Evolutionary conservation across 2,888 invertebrate species (phyloP), one percentile per base, ranked within the genome.

Genomic region (Pecten maximus): DNA sequence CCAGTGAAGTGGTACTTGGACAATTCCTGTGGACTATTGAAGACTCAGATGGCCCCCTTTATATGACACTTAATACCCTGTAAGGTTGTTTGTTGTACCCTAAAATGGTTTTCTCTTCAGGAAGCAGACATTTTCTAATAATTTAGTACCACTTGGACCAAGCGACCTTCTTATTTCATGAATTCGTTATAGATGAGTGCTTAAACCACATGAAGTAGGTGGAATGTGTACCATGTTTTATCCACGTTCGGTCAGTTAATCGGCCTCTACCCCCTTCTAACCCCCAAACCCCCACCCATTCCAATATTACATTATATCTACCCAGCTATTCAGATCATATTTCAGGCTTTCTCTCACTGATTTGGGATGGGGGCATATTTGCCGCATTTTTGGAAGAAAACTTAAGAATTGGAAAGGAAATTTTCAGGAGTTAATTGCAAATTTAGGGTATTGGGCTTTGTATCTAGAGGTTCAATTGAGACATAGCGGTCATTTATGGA

Each of bases 41-140:
- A 35, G 74, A 35, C 74, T 10, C 74, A 23, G 74, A 35, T 28
- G 74, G 74, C 35, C 74, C 35, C 74, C 74, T 74, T 28, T 74
- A 35, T 35, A 4, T 28, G 35, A 28, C 35, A 6, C 28, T 74
- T 6, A 23, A 35, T 74, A 35, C 74, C 74, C 74, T 35, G 35
- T 74, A 35, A 74, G 35, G 74, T 28, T 74, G 74, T 74, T 35
- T 74, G 74, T 74, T 23, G 3, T 8, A 23, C 23, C 74, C 35
- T 74, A 35, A 74, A 74, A 74, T 74, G 35, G 35, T 74, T 74
- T 74, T 74, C 74, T 74, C 74, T 74, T 28, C 35, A 35, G 74
- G 74, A 28, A 28, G 74, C 10, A 28, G 74, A 35, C 74, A 74
- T 19, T 74, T 74, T 28, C 74, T 35, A 28, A 74, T 10, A 4